These are phyloP conservation scores for Ectemnius continuus DNA, from an alignment of 2,888 invertebrate species.

Conservation along the genomic window DNA sequence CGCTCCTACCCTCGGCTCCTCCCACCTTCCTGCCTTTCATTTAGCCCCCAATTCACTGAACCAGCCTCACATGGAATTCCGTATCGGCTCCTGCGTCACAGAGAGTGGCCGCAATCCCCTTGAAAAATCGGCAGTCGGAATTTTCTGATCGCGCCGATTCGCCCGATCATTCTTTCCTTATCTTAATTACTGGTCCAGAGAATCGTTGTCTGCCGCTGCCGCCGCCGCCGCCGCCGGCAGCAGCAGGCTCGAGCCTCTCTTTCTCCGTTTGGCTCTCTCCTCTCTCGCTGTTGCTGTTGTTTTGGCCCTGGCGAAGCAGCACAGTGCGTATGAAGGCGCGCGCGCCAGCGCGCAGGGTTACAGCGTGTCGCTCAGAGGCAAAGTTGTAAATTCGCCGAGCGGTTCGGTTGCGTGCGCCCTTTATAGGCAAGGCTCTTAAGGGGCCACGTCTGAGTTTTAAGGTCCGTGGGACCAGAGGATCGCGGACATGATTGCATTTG, in stretches of 20 bases:
- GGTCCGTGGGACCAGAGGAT: conserved; percentile 61
- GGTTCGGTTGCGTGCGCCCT: conserved; percentile 61
- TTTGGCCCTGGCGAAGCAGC: too few relatives aligned
- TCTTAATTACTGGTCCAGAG: conserved; percentile 48
- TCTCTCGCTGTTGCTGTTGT: too few relatives aligned
- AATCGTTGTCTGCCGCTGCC: conserved; percentile 10
- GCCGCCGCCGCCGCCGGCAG: too few relatives aligned
- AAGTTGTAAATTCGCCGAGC: conserved; percentile 59
- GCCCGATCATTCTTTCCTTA: conserved; percentile 25
- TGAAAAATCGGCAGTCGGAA: neutral
- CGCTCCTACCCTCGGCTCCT: conserved; percentile 13
- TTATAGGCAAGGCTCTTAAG: conserved; percentile 60
- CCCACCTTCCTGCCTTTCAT: neutral
- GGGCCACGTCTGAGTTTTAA: conserved; percentile 63
- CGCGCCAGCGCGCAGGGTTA: conserved; percentile 32
- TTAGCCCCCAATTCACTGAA: conserved; percentile 2
- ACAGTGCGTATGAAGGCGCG: too few relatives aligned
- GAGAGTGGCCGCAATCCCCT: too few relatives aligned
- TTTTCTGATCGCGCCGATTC: neutral
- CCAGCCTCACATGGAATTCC: neutral
- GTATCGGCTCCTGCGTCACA: too few relatives aligned
- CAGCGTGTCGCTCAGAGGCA: conserved; percentile 48
- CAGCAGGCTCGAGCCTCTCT: conserved; percentile 5
- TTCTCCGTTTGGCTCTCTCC: conserved; percentile 12
- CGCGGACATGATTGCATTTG: conserved; percentile 76